Evolutionary conservation across 2,113 vertebrate species (phyloP).

Genomic region (Zosterops hypoxanthus): DNA sequence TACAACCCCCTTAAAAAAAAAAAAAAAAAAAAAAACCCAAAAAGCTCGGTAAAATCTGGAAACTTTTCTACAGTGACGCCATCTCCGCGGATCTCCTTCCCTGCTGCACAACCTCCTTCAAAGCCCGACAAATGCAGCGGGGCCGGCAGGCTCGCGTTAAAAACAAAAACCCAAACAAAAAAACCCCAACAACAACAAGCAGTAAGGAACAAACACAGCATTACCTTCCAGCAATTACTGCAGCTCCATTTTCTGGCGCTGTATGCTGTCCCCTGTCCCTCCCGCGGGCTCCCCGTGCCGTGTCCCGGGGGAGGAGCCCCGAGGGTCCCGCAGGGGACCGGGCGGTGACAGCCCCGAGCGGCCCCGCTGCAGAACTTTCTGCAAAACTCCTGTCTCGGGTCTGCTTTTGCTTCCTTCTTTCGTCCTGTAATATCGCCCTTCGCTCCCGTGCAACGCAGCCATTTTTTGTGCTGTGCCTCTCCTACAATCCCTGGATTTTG

Average conservation of each 20-base stretch:
- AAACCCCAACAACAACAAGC: not conserved
- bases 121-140: not conserved
- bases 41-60: constrained; percentile 16
- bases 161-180: not conserved
- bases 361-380: not conserved
- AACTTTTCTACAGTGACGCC: constrained; percentile 42
- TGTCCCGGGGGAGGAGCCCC: not conserved
- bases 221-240: constrained; percentile 45
- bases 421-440: not conserved
- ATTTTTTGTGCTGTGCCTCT: constrained; percentile 1
- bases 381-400: not conserved
- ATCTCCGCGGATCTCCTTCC: not conserved
- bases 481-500: not conserved
- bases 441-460: not conserved
- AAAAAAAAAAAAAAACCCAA: not conserved
- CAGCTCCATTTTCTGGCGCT: not conserved
- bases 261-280: not conserved
- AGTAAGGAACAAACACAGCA: not conserved
- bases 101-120: not conserved
- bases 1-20: not conserved
- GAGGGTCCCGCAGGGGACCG: not conserved
- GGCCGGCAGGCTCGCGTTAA: not conserved
- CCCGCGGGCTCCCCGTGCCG: not conserved
- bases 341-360: not conserved
- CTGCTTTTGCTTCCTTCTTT: constrained; percentile 4